phyloP scores from a whole-genome alignment of 2,797 vertebrate species.

The Rhabdophis nuchalis region DNA sequence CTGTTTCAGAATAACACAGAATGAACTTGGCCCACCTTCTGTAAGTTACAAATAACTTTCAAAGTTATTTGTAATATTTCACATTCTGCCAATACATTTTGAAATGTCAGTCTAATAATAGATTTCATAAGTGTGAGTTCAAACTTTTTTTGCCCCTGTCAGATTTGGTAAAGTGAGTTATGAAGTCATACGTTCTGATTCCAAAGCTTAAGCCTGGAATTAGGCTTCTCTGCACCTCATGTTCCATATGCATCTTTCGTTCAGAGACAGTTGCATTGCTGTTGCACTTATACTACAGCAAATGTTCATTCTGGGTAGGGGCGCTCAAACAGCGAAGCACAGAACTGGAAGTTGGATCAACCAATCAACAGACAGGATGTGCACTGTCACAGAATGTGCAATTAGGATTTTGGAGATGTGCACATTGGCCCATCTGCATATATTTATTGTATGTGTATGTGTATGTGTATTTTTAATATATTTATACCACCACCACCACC shows the following conservation, averaged over 20 bases:
- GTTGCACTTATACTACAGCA: background rate
- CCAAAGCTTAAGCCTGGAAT: background rate
- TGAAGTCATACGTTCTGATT: background rate
- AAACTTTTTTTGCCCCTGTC: background rate
- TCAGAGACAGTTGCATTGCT: background rate
- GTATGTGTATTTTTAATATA: too few relatives aligned
- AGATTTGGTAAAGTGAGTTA: background rate
- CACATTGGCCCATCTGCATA: background rate
- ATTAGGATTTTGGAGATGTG: background rate
- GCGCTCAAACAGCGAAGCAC: background rate
- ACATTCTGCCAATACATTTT: background rate
- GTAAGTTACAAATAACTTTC: background rate
- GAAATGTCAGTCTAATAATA: background rate
- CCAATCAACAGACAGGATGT: background rate
- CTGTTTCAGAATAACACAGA: background rate
- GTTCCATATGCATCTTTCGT: background rate
- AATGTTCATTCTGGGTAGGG: background rate
- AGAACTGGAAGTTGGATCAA: background rate
- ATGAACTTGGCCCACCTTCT: background rate
- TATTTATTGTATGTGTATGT: too few relatives aligned
- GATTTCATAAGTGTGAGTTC: background rate
- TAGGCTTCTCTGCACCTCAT: background rate
- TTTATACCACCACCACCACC: too few relatives aligned
- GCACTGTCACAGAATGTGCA: background rate
- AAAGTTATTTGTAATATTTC: background rate